Percentiles rank a stretch among this genome's conserved stretches.
These are phyloP conservation scores for Rosalia funebris DNA, from an alignment of 2,888 invertebrate genomes.

Conservation along the genomic window DNA sequence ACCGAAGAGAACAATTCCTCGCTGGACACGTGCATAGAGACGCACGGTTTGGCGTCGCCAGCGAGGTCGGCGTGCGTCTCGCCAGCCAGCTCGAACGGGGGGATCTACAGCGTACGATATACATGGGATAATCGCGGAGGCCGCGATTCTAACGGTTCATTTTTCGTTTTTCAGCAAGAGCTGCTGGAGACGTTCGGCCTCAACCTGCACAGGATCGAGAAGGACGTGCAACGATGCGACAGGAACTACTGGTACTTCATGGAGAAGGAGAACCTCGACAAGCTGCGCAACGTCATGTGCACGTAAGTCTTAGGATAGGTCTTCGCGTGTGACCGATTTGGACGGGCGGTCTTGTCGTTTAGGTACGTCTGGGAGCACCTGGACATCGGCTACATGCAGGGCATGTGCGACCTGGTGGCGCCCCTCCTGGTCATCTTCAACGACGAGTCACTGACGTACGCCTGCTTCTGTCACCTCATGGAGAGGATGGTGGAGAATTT, in stretches of 20 bases:
- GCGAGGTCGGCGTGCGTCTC: conserved; percentile 75
- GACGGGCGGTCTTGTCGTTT: conserved; percentile 34
- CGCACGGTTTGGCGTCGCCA: conserved; percentile 61
- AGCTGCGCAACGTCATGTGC: conserved; percentile 94
- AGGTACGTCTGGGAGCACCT: conserved; percentile 98
- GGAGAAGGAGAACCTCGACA: conserved; percentile 89
- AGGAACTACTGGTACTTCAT: conserved; percentile 94
- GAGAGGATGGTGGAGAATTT: conserved; percentile 91
- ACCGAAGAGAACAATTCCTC: conserved; percentile 68
- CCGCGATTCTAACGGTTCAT: not conserved
- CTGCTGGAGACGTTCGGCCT: conserved; percentile 85
- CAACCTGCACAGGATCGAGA: conserved; percentile 94
- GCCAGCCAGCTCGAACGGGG: conserved; percentile 91
- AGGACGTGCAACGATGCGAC: conserved; percentile 96
- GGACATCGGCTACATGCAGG: conserved; percentile 95
- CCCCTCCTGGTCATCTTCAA: conserved; percentile 91
- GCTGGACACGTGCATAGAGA: conserved; percentile 62
- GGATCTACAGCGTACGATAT: conserved; percentile 87
- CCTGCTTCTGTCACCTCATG: conserved; percentile 93
- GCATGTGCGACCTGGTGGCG: conserved; percentile 96
- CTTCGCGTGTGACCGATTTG: not conserved
- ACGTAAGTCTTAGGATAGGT: conserved; percentile 73
- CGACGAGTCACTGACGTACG: conserved; percentile 91
- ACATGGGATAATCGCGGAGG: conserved; percentile 59
- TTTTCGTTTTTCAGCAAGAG: conserved; percentile 73